Evolutionary conservation across 2,113 vertebrate genomes (phyloP).

Genomic region (Mastomys coucha): DNA sequence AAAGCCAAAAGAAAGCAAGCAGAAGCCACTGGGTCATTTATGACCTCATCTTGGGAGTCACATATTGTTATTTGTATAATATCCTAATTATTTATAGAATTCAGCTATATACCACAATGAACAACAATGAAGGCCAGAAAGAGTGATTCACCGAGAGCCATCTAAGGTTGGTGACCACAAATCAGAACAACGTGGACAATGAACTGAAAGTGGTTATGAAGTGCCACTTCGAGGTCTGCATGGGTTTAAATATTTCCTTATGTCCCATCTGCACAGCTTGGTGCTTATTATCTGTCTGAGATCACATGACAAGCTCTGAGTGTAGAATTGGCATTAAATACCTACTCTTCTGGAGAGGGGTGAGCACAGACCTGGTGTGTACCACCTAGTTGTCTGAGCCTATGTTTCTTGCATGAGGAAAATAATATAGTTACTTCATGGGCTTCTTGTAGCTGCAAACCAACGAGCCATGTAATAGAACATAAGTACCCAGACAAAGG

Average conservation of each 20-base stretch:
- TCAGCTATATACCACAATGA: not conserved
- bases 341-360: not conserved
- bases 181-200: not conserved
- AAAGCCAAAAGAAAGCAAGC: not conserved
- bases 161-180: not conserved
- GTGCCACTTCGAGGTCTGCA: not conserved
- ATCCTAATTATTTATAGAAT: not conserved
- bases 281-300: not conserved
- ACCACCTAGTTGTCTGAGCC: not conserved
- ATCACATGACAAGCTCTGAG: not conserved
- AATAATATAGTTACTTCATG: not conserved
- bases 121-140: not conserved
- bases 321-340: not conserved
- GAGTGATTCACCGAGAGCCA: not conserved
- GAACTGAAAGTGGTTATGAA: conserved; percentile 39
- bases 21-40: not conserved
- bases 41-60: not conserved
- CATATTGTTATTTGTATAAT: not conserved
- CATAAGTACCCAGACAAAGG: not conserved
- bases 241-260: conserved; percentile 14
- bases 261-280: not conserved
- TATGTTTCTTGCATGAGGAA: not conserved
- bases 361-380: not conserved
- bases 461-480: not conserved
- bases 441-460: not conserved